Evolutionary conservation across 2,113 vertebrate genomes (phyloP).

Genomic region (Gorsachius goisagi): DNA sequence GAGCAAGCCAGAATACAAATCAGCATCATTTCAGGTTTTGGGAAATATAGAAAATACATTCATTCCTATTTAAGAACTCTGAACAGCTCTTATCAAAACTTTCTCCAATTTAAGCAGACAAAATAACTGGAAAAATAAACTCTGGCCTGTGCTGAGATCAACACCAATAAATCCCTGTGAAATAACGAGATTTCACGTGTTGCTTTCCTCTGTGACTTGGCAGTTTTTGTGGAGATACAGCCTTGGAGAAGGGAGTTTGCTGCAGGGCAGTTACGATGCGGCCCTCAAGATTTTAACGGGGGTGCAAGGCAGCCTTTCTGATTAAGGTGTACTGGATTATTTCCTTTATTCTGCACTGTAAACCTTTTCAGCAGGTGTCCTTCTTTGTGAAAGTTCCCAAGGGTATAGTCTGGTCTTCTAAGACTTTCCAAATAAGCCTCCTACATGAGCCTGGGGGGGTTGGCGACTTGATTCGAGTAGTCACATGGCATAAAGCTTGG

Average conservation of each 20-base stretch:
- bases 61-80: neutral
- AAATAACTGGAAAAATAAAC: neutral
- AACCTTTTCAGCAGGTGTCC: neutral
- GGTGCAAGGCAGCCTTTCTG: neutral
- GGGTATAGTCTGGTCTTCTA: neutral
- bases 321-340: neutral
- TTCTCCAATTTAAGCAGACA: neutral
- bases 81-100: neutral
- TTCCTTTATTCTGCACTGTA: neutral
- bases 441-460: neutral
- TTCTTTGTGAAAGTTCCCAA: neutral
- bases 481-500: neutral
- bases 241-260: neutral
- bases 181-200: neutral
- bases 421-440: neutral
- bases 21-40: neutral
- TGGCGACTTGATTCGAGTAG: neutral
- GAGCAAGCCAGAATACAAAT: neutral
- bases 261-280: neutral
- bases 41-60: neutral
- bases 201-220: neutral
- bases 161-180: neutral
- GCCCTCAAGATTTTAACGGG: neutral
- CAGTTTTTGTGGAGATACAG: neutral
- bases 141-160: neutral